Percentiles rank a stretch among this genome's conserved stretches.
Conservation (phyloP, 2,888 invertebrate species). For the Rhabditophanes sp. region DNA sequence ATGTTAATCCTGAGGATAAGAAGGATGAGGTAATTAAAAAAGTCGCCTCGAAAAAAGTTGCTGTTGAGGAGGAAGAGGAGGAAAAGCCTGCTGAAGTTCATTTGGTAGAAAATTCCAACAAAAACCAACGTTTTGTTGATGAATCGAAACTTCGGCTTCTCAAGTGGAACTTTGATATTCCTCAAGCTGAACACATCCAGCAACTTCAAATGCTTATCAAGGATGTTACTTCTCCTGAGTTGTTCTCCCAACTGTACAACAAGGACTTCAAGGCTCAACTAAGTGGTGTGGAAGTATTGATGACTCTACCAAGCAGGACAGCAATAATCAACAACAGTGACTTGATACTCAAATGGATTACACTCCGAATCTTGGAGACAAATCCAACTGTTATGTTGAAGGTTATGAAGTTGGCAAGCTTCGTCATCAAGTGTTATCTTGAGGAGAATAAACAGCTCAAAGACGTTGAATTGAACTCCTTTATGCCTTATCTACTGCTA, state of each 20-base stretch:
- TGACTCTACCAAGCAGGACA: too few relatives aligned
- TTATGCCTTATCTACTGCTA: constrained; percentile 78
- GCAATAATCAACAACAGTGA: constrained; percentile 77
- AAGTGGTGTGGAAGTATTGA: constrained; percentile 77
- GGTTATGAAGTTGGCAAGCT: constrained; percentile 60
- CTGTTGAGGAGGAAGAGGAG: constrained; percentile 10
- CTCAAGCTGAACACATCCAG: constrained; percentile 80
- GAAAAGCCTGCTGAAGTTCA: constrained; percentile 12
- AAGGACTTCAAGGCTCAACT: constrained; percentile 81
- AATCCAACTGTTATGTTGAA: constrained; percentile 89
- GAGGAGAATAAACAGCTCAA: constrained; percentile 63
- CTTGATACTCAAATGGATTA: constrained; percentile 85
- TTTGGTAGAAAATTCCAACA: constrained; percentile 48
- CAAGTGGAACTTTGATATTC: constrained; percentile 49
- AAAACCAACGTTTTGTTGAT: constrained; percentile 78
- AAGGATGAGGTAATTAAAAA: constrained; percentile 9
- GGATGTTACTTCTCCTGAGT: constrained; percentile 68
- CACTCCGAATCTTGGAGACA: constrained; percentile 88
- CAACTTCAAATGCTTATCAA: constrained; percentile 78
- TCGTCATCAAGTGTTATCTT: constrained; percentile 59
- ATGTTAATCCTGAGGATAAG: constrained; percentile 7
- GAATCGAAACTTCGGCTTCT: constrained; percentile 67
- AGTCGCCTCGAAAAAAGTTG: not conserved
- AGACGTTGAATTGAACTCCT: constrained; percentile 76
- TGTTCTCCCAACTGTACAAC: constrained; percentile 82